These are phyloP conservation scores for Geopemphigus sp. DNA, from an alignment of 1,140 invertebrate species.

Conservation along the genomic window DNA sequence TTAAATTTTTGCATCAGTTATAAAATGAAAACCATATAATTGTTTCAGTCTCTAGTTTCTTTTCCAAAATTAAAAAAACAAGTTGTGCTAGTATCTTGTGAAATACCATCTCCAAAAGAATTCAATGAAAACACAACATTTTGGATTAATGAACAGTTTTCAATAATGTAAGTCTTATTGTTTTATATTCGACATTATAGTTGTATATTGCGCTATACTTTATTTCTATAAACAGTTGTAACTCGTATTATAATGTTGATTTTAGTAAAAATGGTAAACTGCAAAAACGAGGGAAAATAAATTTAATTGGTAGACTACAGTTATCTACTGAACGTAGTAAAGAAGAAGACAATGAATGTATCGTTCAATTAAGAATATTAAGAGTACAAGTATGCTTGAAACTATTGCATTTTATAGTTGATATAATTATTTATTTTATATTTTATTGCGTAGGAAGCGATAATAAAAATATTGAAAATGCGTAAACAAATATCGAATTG, in stretches of 20 bases:
- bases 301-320: conserved; percentile 91
- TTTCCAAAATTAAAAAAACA: conserved; percentile 96
- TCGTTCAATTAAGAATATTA: conserved; percentile 91
- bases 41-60: conserved; percentile 75
- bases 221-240: background rate
- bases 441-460: conserved; percentile 75
- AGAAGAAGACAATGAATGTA: conserved; percentile 96
- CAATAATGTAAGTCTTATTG: conserved; percentile 28
- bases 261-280: conserved; percentile 89
- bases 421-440: background rate
- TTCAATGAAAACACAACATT: conserved; percentile 90
- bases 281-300: conserved; percentile 91
- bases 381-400: conserved; percentile 67
- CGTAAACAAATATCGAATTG: conserved; percentile 90
- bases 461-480: conserved; percentile 99
- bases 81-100: conserved; percentile 77
- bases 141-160: conserved; percentile 81
- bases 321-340: conserved; percentile 92
- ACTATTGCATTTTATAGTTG: conserved; percentile 52
- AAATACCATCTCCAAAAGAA: conserved; percentile 84
- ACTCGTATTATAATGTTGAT: conserved; percentile 69
- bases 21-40: conserved; percentile 50
- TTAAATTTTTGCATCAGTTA: too few species aligned
- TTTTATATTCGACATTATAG: background rate
- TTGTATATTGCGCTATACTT: background rate